These are phyloP conservation scores for Polymixis flavicincta DNA, from an alignment of 2,888 invertebrate genomes.

Conservation along the genomic window DNA sequence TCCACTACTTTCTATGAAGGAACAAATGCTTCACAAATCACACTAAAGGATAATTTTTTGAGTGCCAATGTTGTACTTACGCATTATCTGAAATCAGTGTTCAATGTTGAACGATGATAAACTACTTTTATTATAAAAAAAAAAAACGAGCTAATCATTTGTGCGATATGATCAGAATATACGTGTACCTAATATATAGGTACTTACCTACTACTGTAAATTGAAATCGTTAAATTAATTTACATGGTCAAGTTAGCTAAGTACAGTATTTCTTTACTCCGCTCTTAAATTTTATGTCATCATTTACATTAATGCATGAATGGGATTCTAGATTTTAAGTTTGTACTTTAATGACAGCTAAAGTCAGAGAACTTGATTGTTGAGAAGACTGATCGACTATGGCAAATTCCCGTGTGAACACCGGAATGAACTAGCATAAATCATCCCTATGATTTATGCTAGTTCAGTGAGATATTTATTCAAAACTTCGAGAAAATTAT, in stretches of 20 bases:
- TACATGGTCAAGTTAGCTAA: constrained; percentile 1
- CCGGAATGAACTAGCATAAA: too few relatives aligned
- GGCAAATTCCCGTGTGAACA: background rate
- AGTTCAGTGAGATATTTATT: background rate
- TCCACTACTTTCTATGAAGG: constrained; percentile 35
- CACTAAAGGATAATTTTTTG: constrained; percentile 9
- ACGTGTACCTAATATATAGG: constrained; percentile 14
- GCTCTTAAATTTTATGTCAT: constrained; percentile 4
- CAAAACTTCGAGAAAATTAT: background rate
- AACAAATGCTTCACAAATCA: constrained; percentile 36
- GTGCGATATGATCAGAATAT: constrained; percentile 41
- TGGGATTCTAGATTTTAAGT: constrained; percentile 24
- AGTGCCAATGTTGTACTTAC: constrained; percentile 17
- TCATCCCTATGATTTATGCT: too few relatives aligned
- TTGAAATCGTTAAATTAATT: constrained; percentile 4
- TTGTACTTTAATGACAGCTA: constrained; percentile 44
- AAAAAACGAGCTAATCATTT: constrained; percentile 29
- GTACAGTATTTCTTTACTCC: background rate
- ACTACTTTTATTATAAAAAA: constrained; percentile 22
- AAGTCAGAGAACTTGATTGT: constrained; percentile 1
- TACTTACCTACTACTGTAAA: constrained; percentile 3
- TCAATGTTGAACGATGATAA: constrained; percentile 3
- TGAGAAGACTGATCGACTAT: background rate
- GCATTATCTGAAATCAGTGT: constrained; percentile 19
- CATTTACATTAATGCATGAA: constrained; percentile 9